Evolutionary conservation across 2,888 invertebrate species (phyloP).

Genomic region (Tipula lateralis): DNA sequence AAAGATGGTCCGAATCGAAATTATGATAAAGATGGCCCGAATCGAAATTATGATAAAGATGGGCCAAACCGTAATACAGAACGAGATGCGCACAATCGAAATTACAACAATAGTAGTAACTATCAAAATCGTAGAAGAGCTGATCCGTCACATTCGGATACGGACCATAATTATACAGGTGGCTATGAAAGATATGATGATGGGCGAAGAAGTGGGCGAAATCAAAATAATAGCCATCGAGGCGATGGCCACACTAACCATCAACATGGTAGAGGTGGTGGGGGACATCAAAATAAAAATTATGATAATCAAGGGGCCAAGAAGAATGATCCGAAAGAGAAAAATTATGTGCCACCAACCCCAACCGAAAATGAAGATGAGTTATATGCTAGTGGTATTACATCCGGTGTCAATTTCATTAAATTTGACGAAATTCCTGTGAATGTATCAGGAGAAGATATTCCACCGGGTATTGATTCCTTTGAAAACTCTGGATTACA

Average conservation of each 20-base stretch:
- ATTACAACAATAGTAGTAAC: background rate
- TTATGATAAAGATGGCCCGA: background rate
- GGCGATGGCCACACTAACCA: background rate
- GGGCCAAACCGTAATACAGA: background rate
- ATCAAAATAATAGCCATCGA: background rate
- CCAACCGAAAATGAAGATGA: constrained; percentile 64
- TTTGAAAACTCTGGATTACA: constrained; percentile 72
- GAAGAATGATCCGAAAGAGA: background rate
- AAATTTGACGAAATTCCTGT: constrained; percentile 86
- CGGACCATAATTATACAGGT: background rate
- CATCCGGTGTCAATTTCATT: constrained; percentile 85
- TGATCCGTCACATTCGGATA: background rate
- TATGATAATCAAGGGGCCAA: background rate
- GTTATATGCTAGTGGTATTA: constrained; percentile 64
- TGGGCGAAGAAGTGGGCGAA: background rate
- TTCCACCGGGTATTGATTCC: constrained; percentile 56
- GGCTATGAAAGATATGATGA: background rate
- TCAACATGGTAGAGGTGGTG: too few relatives aligned
- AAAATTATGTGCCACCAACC: constrained; percentile 65
- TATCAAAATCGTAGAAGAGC: background rate
- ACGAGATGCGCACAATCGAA: background rate
- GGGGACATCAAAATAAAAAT: background rate
- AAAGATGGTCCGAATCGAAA: background rate
- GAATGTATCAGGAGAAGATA: constrained; percentile 71
- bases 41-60: background rate